Percentiles rank a stretch among this genome's conserved stretches.
Conservation (phyloP, 2,888 invertebrate species). For the Gastracanthus pulcherrimus region DNA sequence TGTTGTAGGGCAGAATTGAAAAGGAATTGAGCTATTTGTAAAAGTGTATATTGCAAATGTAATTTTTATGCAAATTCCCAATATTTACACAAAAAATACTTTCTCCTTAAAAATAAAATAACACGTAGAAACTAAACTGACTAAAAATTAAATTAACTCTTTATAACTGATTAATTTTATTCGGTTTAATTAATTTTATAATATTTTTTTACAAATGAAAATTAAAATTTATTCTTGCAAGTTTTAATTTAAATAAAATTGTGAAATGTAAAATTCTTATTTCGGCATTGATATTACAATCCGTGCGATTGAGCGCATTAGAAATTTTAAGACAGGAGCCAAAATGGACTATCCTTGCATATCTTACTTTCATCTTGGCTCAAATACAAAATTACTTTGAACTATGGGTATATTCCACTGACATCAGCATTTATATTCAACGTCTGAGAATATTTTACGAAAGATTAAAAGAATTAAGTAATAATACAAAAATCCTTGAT, state of each 20-base stretch:
- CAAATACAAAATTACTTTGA: slow-evolving; percentile 36
- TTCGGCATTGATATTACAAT: neutral
- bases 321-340: slow-evolving; percentile 17
- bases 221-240: neutral
- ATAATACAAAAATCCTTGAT: no score
- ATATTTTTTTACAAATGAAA: neutral
- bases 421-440: neutral
- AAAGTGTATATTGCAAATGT: no score
- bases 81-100: no score
- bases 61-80: no score
- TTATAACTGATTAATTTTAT: neutral
- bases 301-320: neutral
- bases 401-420: slow-evolving; percentile 38
- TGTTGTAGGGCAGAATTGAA: no score
- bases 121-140: neutral
- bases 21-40: no score
- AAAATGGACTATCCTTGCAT: slow-evolving; percentile 16
- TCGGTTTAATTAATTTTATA: neutral
- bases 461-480: no score
- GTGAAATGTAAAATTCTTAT: neutral
- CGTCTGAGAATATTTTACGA: neutral
- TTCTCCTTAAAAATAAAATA: neutral
- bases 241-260: neutral
- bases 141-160: no score
- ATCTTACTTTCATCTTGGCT: slow-evolving; percentile 38